Evolutionary conservation across 2,797 vertebrate genomes (phyloP).

Genomic region (Philypnodon macrostomus): DNA sequence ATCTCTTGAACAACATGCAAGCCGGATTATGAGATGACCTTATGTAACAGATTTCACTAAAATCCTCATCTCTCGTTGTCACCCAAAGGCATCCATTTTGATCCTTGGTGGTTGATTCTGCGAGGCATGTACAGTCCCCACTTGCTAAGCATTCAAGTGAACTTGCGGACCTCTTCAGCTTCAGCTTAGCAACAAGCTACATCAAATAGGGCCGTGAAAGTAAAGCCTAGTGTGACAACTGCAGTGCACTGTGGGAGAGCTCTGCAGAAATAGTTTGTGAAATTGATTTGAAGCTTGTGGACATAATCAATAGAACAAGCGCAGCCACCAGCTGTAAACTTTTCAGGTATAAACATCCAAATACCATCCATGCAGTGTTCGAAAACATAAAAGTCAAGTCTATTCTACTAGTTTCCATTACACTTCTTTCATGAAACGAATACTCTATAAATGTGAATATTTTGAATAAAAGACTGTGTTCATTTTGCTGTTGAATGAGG

Average conservation of each 20-base stretch:
- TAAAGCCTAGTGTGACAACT: neutral
- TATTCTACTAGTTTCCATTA: too few species aligned
- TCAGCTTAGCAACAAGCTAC: neutral
- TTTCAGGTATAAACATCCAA: constrained; percentile 23
- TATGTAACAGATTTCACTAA: constrained; percentile 36
- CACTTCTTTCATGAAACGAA: too few species aligned
- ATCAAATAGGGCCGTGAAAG: neutral
- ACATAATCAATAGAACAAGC: constrained; percentile 10
- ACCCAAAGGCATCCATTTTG: constrained; percentile 7
- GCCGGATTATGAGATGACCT: constrained; percentile 39
- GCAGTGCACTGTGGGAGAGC: neutral
- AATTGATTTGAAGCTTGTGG: constrained; percentile 16
- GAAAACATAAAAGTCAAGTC: neutral
- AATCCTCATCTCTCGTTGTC: constrained; percentile 26
- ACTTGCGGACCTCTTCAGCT: constrained; percentile 1
- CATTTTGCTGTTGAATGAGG: neutral
- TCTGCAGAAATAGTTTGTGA: constrained; percentile 11
- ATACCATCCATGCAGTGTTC: constrained; percentile 3
- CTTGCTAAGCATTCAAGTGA: neutral
- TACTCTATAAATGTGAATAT: neutral
- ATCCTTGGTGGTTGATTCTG: constrained; percentile 9
- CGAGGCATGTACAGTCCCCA: constrained; percentile 5
- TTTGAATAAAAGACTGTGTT: neutral
- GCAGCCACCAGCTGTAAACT: neutral
- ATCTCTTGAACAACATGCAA: constrained; percentile 52